Evolutionary conservation across 2,113 vertebrate genomes (phyloP).

Genomic region (Cettia cetti): DNA sequence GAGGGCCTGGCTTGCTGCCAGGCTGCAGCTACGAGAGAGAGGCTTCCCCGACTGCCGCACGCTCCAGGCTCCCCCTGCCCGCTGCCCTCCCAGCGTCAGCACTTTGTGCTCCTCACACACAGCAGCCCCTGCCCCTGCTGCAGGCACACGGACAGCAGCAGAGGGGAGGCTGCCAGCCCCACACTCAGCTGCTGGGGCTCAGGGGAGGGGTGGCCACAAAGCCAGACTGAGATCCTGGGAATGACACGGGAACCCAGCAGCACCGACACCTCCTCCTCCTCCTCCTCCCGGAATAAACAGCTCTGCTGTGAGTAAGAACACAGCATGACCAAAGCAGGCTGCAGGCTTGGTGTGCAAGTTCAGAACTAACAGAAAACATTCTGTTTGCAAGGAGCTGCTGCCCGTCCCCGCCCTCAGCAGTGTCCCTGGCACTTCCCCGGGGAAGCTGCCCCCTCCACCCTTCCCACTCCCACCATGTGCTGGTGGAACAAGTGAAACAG

Average conservation of each 20-base stretch:
- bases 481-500: background rate
- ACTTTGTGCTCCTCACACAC: background rate
- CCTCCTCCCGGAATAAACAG: background rate
- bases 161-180: background rate
- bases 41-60: background rate
- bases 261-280: background rate
- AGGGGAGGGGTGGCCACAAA: background rate
- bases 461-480: background rate
- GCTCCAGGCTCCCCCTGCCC: background rate
- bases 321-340: background rate
- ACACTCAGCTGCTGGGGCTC: background rate
- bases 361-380: background rate
- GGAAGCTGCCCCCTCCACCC: background rate
- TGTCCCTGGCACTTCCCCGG: fast-evolving
- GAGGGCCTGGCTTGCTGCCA: background rate
- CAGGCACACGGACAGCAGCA: background rate
- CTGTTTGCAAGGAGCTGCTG: background rate
- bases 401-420: background rate
- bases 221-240: background rate
- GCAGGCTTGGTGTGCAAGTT: background rate
- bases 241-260: background rate
- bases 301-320: background rate
- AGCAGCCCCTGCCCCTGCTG: fast-evolving
- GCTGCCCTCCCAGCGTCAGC: fast-evolving
- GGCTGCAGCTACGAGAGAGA: background rate